Evolutionary conservation across 1,140 invertebrate species (phyloP).

Genomic region (Ladona fulva): DNA sequence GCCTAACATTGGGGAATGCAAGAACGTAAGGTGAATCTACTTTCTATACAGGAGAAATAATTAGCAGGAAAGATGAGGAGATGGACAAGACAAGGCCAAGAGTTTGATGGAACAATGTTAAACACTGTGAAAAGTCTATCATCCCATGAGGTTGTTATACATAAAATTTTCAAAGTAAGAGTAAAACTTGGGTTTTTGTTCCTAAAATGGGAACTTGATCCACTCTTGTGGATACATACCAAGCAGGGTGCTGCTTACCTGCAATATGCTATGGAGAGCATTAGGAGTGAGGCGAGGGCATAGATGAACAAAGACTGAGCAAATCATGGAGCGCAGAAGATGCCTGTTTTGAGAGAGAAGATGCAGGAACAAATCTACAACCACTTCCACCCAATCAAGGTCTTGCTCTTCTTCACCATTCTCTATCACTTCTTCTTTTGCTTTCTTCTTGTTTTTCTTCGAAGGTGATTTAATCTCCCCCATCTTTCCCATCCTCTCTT

Average conservation of each 20-base stretch:
- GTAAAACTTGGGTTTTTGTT: too few relatives aligned
- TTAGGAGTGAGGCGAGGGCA: slow-evolving; percentile 55
- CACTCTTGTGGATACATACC: too few relatives aligned
- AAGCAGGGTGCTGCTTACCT: slow-evolving; percentile 37
- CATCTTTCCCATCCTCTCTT: slow-evolving; percentile 35
- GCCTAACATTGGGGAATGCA: too few relatives aligned
- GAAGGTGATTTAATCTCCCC: slow-evolving; percentile 26
- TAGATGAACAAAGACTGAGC: slow-evolving; percentile 60
- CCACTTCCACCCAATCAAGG: slow-evolving; percentile 67
- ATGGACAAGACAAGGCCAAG: too few relatives aligned
- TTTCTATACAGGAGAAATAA: too few relatives aligned
- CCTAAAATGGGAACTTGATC: too few relatives aligned
- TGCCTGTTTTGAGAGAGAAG: slow-evolving; percentile 59
- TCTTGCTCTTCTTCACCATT: slow-evolving; percentile 40
- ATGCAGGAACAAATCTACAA: slow-evolving; percentile 64
- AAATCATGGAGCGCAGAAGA: slow-evolving; percentile 55
- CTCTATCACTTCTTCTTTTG: slow-evolving; percentile 22
- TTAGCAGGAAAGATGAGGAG: too few relatives aligned
- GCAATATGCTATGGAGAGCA: slow-evolving; percentile 60
- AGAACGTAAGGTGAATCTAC: too few relatives aligned
- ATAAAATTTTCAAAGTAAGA: too few relatives aligned
- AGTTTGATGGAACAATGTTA: too few relatives aligned
- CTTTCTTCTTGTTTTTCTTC: slow-evolving; percentile 13
- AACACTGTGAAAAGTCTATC: too few relatives aligned
- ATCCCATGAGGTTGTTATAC: too few relatives aligned